A percentile compares a stretch with the other conserved stretches of the same genome.
These are phyloP conservation scores for Periplaneta americana DNA, from an alignment of 1,140 invertebrate genomes.

Conservation along the genomic window DNA sequence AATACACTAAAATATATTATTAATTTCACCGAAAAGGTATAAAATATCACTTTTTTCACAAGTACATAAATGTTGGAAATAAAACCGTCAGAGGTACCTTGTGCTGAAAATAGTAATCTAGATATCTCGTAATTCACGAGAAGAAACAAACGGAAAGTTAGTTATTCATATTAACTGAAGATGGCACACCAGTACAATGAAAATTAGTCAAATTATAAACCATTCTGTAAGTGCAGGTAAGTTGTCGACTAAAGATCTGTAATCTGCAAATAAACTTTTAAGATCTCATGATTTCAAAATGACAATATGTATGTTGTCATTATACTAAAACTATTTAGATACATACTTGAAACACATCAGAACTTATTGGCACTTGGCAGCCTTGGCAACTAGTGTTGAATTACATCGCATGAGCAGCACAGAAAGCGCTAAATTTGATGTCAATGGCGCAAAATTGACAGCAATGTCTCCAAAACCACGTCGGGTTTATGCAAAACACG, in stretches of 20 bases:
- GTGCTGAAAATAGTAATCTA: constrained; percentile 23
- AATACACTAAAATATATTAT: not conserved
- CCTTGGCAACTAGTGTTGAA: too few relatives aligned
- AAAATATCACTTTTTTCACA: constrained; percentile 11
- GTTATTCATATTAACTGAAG: not conserved
- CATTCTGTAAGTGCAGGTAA: too few relatives aligned
- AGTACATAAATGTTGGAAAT: constrained; percentile 13
- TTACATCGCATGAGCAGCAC: too few relatives aligned
- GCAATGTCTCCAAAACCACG: too few relatives aligned
- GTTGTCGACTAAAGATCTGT: not conserved
- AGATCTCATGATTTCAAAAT: not conserved
- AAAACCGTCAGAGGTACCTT: constrained; percentile 19
- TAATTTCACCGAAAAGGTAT: constrained; percentile 3
- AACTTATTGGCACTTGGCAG: too few relatives aligned
- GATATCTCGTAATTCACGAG: constrained; percentile 19
- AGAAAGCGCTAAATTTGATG: too few relatives aligned
- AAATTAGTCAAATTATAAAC: not conserved
- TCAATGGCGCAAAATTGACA: too few relatives aligned
- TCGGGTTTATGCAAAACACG: too few relatives aligned
- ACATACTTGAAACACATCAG: not conserved
- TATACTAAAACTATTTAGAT: not conserved
- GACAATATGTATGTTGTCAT: not conserved
- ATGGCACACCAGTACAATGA: not conserved
- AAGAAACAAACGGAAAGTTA: constrained; percentile 12
- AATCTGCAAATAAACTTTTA: not conserved